phyloP scores from a whole-genome alignment of 2,888 invertebrate genomes.

The Brachypalpus laphriformis region DNA sequence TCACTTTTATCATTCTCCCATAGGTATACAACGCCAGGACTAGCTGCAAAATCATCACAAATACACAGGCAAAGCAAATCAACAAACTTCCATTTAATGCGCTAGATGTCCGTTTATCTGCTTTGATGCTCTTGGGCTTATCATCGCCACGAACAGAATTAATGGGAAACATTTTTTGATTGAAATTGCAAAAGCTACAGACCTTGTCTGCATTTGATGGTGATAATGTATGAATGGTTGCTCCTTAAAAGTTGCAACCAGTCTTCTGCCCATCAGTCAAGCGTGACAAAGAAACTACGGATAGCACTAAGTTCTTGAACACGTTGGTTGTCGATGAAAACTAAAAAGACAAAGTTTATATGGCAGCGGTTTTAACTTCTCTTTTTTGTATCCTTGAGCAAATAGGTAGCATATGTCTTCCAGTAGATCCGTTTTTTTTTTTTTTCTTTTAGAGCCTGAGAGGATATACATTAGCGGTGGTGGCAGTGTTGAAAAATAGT shows the following conservation, averaged over 20 bases:
- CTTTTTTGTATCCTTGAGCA: slow-evolving; percentile 27
- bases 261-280: slow-evolving; percentile 57
- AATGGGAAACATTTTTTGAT: slow-evolving; percentile 35
- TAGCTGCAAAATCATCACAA: slow-evolving; percentile 10
- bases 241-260: slow-evolving; percentile 48
- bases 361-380: slow-evolving; percentile 15
- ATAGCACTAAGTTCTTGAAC: slow-evolving; percentile 42
- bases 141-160: slow-evolving; percentile 17
- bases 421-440: slow-evolving; percentile 15
- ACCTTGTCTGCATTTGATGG: not conserved
- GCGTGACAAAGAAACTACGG: slow-evolving; percentile 52
- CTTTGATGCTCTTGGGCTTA: slow-evolving; percentile 2
- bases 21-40: not conserved
- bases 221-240: slow-evolving; percentile 40
- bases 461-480: not conserved
- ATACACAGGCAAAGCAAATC: slow-evolving; percentile 14
- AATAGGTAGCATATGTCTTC: slow-evolving; percentile 18
- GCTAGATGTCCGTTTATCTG: slow-evolving; percentile 21
- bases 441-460: not conserved
- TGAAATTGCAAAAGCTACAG: slow-evolving; percentile 28
- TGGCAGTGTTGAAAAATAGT: slow-evolving; percentile 55
- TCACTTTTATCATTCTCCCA: slow-evolving; percentile 44
- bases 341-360: slow-evolving; percentile 21
- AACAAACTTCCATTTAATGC: slow-evolving; percentile 23
- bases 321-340: slow-evolving; percentile 27